phyloP scores from a whole-genome alignment of 2,797 vertebrate species.

The Enteromius fasciolatus region DNA sequence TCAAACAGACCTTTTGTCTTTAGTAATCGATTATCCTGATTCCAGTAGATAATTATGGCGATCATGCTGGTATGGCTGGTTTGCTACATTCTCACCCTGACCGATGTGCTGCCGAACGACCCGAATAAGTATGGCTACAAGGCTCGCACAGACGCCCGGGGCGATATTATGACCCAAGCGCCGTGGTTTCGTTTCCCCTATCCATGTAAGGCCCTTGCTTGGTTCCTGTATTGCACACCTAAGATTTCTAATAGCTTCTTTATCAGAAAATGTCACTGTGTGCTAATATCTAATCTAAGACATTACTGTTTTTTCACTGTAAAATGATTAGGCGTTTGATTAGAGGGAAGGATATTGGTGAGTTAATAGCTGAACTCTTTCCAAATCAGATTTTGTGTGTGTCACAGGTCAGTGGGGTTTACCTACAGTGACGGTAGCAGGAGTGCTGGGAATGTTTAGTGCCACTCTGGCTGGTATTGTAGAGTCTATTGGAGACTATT shows the following conservation, averaged over 20 bases:
- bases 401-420: conserved; percentile 92
- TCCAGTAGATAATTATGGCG: conserved; percentile 87
- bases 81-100: conserved; percentile 88
- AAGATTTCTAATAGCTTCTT: background rate
- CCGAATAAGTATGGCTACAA: conserved; percentile 83
- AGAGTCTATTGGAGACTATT: conserved; percentile 97
- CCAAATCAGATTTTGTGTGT: conserved; percentile 26
- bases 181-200: conserved; percentile 98
- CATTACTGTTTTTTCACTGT: background rate
- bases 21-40: conserved; percentile 9
- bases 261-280: background rate
- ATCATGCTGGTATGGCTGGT: conserved; percentile 91
- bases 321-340: conserved; percentile 21
- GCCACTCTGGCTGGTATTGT: conserved; percentile 91
- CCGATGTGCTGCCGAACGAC: conserved; percentile 79
- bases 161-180: conserved; percentile 86
- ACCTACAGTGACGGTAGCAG: conserved; percentile 89
- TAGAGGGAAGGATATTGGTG: background rate
- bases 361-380: background rate
- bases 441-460: conserved; percentile 96
- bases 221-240: background rate
- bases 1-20: background rate
- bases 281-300: conserved; percentile 8
- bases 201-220: conserved; percentile 83
- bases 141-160: conserved; percentile 91